Evolutionary conservation across 1,140 invertebrate species (phyloP), one percentile per base, ranked within the genome.

Genomic region (Apis cerana): DNA sequence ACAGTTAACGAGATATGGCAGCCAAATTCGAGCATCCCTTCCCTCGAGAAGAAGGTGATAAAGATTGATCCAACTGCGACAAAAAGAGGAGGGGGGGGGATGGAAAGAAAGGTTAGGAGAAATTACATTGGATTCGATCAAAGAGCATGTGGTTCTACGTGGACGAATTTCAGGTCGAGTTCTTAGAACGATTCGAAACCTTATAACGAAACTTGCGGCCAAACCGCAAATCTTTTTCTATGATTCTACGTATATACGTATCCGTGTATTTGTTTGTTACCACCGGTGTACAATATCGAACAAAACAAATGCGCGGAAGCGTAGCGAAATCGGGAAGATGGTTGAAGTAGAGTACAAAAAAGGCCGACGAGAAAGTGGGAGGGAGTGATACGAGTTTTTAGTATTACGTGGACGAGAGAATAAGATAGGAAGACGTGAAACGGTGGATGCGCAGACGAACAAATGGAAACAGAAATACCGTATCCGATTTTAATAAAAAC

Each of bases 401-500:
- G 52, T 11, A 54, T 33, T 33, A 33, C 5, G 9, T 11, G 19
- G 33, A 54, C 61, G 75, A n/a, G 48, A 52, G 27, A 65, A 23
- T 23, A 21, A 48, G 65, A 50, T 43, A 59, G 33, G 43, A 54
- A 70, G 43, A 59, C 15, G 13, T 33, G 64, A 50, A 48, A 50
- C 19, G 15, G 54, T 33, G 33, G n/a, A 12, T 19, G 52, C 23
- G 27, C 33, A 5, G 54, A 4, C 54, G 52, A 50, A 59, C 52
- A 70, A 78, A 78, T 58, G 65, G 52, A 19, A 69, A 70, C 65
- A 69, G 64, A 70, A 79, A 70, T 79, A 50, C 54, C 67, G 8
- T 68, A 23, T 70, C 54, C 65, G n/a, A 43, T 67, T 33, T 79
- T 79, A 70, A 79, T 71, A 70, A 79, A 70, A 79, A 59, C 67